Evolutionary conservation across 2,797 vertebrate species (phyloP), one percentile per base, ranked within the genome.

Genomic region (Botia kubotai): DNA sequence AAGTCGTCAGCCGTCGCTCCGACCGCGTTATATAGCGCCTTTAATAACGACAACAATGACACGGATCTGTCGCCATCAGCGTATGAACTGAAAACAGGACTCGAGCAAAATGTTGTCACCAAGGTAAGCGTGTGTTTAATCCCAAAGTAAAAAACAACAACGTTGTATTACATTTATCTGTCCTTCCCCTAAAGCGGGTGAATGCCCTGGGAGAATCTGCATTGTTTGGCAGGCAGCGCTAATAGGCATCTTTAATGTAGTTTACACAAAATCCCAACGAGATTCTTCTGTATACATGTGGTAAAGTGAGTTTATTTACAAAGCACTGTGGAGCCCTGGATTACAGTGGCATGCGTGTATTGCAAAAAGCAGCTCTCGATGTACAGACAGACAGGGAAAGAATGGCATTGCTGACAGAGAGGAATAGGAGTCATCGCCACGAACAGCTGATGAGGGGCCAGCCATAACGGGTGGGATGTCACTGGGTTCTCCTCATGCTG

Each of bases 31-130:
- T 26, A 8, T 5, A n/a, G 21, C 65, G 26, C 2, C 19, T 2
- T n/a, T 23, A 23, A 10, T 48, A 72, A 79, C 19, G 62, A 7
- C 0, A 84, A 78, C 82, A 88, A 77, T 86, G 91, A 89, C 86
- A 87, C 75, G 65, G 53, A 12, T 85, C 74, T 14, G 29, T 50
- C 5, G 14, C 91, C 92, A 72, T 95, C 95, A 94, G 92, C 90
- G 12, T 97, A 96, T 83, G 91, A 95, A 81, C 94, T 97, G 90
- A 88, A 94, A 78, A 94, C 94, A 0, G 97, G 97, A 73, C 97
- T 99, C 0, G 91, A 92, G 58, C 92, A 95, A 74, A 98, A 99
- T 85, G 96, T 99, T 75, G 97, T 99, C 13, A 98, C 96, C 83
- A 96, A 97, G 97, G 97, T 98, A 94, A 91, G 91, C 69, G 39